Percentiles rank a stretch among this genome's conserved stretches.
phyloP scores from a whole-genome alignment of 1,140 invertebrate species.

The Solen grandis region DNA sequence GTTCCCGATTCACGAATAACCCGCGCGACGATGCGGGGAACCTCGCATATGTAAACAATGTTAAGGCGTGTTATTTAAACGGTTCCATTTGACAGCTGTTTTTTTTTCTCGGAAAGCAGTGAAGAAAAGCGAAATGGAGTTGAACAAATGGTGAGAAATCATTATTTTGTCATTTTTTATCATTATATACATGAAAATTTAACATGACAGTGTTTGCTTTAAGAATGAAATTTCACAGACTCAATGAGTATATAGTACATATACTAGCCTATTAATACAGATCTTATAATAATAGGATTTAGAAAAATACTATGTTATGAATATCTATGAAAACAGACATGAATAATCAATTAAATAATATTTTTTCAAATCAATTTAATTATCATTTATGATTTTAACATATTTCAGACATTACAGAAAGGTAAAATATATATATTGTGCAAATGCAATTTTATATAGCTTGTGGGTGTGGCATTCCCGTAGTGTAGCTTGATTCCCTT shows the following conservation, averaged over 20 bases:
- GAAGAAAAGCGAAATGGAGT: neutral
- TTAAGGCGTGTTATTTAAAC: neutral
- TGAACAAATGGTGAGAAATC: neutral
- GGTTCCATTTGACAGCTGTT: neutral
- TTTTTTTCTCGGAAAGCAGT: neutral
- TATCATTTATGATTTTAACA: neutral
- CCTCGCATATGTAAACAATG: neutral
- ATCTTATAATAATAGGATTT: neutral
- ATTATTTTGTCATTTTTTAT: neutral
- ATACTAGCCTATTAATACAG: neutral
- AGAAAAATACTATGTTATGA: neutral
- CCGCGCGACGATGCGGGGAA: neutral
- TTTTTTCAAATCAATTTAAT: neutral
- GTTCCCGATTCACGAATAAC: neutral
- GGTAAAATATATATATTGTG: neutral
- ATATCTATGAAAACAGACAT: neutral
- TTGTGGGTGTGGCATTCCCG: neutral
- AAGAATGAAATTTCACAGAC: neutral
- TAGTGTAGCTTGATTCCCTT: neutral
- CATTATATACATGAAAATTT: neutral
- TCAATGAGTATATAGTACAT: neutral
- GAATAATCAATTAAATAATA: neutral
- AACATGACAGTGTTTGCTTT: neutral
- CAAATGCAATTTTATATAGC: neutral
- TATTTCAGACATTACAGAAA: neutral